These are phyloP conservation scores for Halictus rubicundus DNA, from an alignment of 1,140 invertebrate species.

Conservation along the genomic window DNA sequence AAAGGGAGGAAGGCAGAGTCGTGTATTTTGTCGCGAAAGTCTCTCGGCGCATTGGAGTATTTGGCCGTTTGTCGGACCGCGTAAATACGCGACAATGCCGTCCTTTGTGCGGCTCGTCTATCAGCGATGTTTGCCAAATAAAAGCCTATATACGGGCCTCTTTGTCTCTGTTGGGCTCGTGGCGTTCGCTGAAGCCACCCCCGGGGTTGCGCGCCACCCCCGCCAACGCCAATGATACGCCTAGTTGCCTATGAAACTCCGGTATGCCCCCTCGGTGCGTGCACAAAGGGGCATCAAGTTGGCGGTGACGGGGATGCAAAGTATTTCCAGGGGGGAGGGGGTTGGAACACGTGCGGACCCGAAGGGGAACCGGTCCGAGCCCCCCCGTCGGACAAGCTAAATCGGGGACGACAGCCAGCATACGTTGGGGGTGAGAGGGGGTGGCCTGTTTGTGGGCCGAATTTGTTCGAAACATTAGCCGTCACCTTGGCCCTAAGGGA, in stretches of 20 bases:
- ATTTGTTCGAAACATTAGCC: constrained; percentile 1
- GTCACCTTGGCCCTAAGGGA: neutral
- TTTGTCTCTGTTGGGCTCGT: constrained; percentile 60
- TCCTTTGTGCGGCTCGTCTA: constrained; percentile 64
- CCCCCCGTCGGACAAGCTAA: constrained; percentile 26
- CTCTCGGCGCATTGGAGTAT: constrained; percentile 49
- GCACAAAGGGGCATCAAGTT: constrained; percentile 64
- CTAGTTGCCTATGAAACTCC: constrained; percentile 67
- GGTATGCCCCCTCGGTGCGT: constrained; percentile 54
- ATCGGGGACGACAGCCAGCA: constrained; percentile 59
- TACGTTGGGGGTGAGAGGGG: constrained; percentile 38
- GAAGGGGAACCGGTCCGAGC: constrained; percentile 18
- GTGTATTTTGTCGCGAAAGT: constrained; percentile 54
- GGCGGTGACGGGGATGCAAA: constrained; percentile 64
- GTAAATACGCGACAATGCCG: constrained; percentile 66
- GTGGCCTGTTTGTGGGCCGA: constrained; percentile 3
- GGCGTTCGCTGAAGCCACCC: constrained; percentile 31
- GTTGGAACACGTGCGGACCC: constrained; percentile 59
- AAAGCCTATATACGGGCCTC: constrained; percentile 64
- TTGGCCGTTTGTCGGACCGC: constrained; percentile 65
- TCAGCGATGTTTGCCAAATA: constrained; percentile 68
- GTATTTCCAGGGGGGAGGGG: constrained; percentile 53
- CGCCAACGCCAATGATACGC: constrained; percentile 63
- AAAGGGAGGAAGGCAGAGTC: neutral
- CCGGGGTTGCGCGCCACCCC: neutral